Conservation (phyloP, 2,797 vertebrate species). For the Dromococcyx pavoninus region DNA sequence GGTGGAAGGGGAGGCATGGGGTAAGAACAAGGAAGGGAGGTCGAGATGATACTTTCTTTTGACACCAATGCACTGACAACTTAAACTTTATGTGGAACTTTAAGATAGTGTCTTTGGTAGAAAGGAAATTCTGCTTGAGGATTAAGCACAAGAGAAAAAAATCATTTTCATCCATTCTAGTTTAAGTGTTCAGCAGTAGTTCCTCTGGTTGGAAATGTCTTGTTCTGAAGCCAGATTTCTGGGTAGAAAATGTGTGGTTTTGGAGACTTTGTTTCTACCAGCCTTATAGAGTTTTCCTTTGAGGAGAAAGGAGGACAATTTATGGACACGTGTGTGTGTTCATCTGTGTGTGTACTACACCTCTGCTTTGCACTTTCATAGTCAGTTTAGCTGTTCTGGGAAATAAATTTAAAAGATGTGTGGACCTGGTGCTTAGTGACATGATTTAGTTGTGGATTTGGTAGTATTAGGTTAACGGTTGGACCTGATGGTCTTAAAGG, state of each 20-base stretch:
- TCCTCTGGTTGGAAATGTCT: neutral
- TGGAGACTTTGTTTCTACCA: neutral
- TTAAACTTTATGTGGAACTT: neutral
- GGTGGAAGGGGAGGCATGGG: neutral
- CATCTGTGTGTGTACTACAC: neutral
- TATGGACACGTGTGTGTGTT: fast-evolving
- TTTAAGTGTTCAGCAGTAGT: neutral
- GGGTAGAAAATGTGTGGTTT: neutral
- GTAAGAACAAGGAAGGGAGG: neutral
- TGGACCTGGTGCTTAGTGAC: neutral
- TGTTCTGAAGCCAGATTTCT: neutral
- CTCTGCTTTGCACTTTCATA: neutral
- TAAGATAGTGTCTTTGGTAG: neutral
- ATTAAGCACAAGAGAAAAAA: neutral
- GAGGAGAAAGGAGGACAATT: neutral
- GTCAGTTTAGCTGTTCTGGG: neutral
- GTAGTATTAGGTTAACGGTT: neutral
- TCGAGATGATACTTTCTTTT: neutral
- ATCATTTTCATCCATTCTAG: neutral
- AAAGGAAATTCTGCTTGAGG: neutral
- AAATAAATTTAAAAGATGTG: neutral
- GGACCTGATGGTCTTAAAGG: neutral
- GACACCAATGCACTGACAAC: neutral
- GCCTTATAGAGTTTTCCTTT: neutral
- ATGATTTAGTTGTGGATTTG: neutral